Evolutionary conservation across 2,797 vertebrate genomes (phyloP).

Genomic region (Rhynchotus rufescens): DNA sequence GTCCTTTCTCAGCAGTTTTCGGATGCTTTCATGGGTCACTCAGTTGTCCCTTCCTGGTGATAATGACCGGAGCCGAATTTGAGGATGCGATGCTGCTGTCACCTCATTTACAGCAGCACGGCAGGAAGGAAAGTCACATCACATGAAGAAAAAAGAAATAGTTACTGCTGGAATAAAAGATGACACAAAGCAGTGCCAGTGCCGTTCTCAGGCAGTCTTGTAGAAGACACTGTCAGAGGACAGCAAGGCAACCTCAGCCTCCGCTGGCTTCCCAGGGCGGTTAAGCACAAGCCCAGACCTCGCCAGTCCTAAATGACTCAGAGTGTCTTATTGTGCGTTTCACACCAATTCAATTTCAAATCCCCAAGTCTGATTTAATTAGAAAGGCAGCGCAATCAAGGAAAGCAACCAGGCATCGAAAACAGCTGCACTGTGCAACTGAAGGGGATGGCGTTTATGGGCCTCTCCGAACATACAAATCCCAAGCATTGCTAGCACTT

Average conservation of each 20-base stretch:
- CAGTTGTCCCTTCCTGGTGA: not conserved
- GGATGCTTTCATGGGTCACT: not conserved
- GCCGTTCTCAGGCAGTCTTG: not conserved
- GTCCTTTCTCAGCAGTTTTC: slow-evolving; percentile 32
- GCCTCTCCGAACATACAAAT: not conserved
- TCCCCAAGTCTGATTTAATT: slow-evolving; percentile 37
- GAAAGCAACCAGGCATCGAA: slow-evolving; percentile 24
- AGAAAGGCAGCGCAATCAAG: slow-evolving; percentile 5
- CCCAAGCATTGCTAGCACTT: not conserved
- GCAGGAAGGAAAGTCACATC: not conserved
- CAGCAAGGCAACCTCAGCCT: not conserved
- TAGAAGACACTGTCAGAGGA: not conserved
- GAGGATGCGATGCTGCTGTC: not conserved
- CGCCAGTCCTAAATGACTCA: not conserved
- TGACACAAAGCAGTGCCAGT: not conserved
- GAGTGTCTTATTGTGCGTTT: not conserved
- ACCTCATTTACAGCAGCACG: not conserved
- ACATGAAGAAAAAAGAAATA: not conserved
- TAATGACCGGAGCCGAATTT: not conserved
- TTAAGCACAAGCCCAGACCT: not conserved
- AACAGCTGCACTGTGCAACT: not conserved
- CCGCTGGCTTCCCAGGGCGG: not conserved
- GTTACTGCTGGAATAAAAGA: not conserved
- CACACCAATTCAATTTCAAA: not conserved
- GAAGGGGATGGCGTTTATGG: not conserved